Evolutionary conservation across 1,140 invertebrate species (phyloP), one percentile per base, ranked within the genome.

Genomic region (Drosophila parabipectinata): DNA sequence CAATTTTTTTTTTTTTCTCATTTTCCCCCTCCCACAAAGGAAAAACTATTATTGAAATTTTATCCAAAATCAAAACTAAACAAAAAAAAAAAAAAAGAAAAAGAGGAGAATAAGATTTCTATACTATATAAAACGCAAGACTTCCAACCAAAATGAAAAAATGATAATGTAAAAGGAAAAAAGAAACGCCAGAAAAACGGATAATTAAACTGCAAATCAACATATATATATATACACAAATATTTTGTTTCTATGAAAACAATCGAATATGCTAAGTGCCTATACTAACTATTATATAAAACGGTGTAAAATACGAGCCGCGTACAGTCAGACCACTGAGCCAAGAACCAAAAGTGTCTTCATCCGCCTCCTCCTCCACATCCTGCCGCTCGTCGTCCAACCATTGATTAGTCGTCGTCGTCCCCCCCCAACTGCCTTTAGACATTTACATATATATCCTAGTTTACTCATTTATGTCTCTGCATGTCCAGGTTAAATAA

Each of bases 181-280:
- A 57, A 26, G 12, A 37, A 57, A 37, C 14, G 41, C 21, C 39
- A 56, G 56, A 56, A 45, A 45, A 32, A 73, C 45, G 53, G 52
- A 74, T 14, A 74, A 58, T 52, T 55, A 72, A 69, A 54, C 54
- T 69, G 51, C 68, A 57, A 59, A 69, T 37, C 71, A 67, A 67
- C 41, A 15, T 67, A 72, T 56, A 77, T 56, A 77, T 64, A 39
- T 48, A 47, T 62, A 68, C 60, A 77, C 67, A 81, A 76, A 76
- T 85, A 78, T 68, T 87, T 85, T 87, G 81, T 87, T 85, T 87
- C 81, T 85, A 85, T 87, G 78, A 87, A 85, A 85, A 85, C 81
- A 87, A 85, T 85, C 82, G 82, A 85, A 85, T 85, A 85, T 78
- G 82, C 82, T 85, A 85, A 85, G 82, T 85, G 82, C 82, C 82